Evolutionary conservation across 2,888 invertebrate species (phyloP), one percentile per base, ranked within the genome.

Genomic region (Nudaria mundana): DNA sequence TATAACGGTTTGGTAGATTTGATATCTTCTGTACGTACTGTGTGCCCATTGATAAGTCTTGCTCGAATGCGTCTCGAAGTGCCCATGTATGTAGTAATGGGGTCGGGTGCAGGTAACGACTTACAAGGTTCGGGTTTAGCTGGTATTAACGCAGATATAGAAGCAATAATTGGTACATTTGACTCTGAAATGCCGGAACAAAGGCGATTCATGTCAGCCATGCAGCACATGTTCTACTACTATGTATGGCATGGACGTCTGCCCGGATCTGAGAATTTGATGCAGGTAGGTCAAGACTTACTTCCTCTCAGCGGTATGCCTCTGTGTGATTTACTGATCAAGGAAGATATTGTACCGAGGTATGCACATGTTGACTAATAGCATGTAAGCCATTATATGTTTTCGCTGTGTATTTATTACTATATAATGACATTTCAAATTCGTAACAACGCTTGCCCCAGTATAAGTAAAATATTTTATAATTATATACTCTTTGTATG

Each of bases 201-300:
- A 67, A 91, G 93, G 26, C 90, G 94, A 11, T 96, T 92, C 67
- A 91, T 94, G 55, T 91, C 93, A 0, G 93, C 95, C 7, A 94
- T 96, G 90, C 95, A 95, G 66, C 92, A 93, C 50, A 78, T 95
- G 18, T 97, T 97, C 77, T 95, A 95, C 76, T 92, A 94, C 61
- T 97, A 92, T 63, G 94, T 95, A 1, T 92, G 93, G 90, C 92
- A 94, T 53, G 95, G 94, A n/a, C 91, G 90, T 50, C 83, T 94
- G 39, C 83, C 91, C 7, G 91, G 92, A n/a, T 90, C 91, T 5
- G 91, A 91, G 39, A 78, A 87, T 20, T 89, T 95, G 10, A 81
- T 95, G 24, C 87, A 93, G 14, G 91, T 95, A 1, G 94, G 90
- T 0, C 94, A 95, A 70, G 95, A 95, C 71, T 87, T 92, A 8